Percentiles rank a stretch among this genome's conserved stretches.
Evolutionary conservation across 2,888 invertebrate species (phyloP).

Genomic region (Hydrotaea diabolus): DNA sequence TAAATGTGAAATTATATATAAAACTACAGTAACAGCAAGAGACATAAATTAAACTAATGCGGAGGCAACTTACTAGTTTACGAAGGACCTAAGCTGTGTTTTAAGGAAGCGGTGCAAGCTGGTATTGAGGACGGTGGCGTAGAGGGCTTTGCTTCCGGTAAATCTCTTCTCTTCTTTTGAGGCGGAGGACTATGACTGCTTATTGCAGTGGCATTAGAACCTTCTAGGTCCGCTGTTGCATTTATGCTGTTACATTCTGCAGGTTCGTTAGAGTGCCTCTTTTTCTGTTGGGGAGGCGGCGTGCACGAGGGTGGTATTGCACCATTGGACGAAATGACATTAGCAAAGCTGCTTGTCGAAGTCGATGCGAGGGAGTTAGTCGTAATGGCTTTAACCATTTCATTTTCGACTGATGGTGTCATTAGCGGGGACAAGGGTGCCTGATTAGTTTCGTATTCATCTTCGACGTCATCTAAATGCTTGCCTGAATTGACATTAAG

Average conservation of each 20-base stretch:
- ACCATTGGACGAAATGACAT: constrained; percentile 31
- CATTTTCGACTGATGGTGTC: constrained; percentile 75
- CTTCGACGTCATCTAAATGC: constrained; percentile 34
- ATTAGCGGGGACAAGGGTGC: constrained; percentile 74
- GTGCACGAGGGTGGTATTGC: constrained; percentile 10
- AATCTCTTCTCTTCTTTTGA: constrained; percentile 70
- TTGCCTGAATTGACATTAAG: constrained; percentile 72
- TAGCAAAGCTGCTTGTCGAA: constrained; percentile 38
- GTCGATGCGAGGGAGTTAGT: constrained; percentile 12
- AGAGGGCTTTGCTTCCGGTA: constrained; percentile 4
- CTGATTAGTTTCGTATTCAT: constrained; percentile 71
- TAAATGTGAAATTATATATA: constrained; percentile 13
- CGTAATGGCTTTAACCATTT: constrained; percentile 75
- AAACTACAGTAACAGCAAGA: constrained; percentile 7
- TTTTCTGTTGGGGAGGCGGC: constrained; percentile 41
- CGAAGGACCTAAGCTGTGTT: constrained; percentile 37
- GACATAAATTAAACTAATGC: constrained; percentile 39
- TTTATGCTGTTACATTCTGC: neutral
- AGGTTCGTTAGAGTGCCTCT: constrained; percentile 32
- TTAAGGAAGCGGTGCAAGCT: neutral
- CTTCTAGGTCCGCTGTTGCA: neutral
- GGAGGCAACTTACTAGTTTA: constrained; percentile 50
- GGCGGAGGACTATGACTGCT: constrained; percentile 69
- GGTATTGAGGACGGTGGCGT: neutral
- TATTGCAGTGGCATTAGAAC: neutral